phyloP scores from a whole-genome alignment of 1,140 invertebrate species.

The Rhysida immarginata region DNA sequence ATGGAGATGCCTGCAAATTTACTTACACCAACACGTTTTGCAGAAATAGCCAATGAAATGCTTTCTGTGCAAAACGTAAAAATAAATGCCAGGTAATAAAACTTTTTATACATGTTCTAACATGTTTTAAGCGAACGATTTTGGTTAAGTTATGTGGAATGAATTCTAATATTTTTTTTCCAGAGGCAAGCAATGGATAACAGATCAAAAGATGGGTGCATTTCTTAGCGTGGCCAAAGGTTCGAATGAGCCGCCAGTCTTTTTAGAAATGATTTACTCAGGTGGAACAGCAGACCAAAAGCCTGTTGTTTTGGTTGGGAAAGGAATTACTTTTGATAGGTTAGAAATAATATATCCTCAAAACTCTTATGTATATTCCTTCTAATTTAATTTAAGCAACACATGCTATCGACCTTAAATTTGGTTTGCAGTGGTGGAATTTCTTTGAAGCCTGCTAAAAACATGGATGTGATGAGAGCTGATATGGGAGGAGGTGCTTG shows the following conservation, averaged over 20 bases:
- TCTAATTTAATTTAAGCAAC: too few relatives aligned
- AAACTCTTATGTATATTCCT: too few relatives aligned
- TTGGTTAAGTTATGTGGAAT: too few relatives aligned
- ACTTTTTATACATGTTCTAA: too few relatives aligned
- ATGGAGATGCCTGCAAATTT: constrained; percentile 70
- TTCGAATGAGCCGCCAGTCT: constrained; percentile 53
- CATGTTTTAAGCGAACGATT: too few relatives aligned
- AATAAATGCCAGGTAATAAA: constrained; percentile 20
- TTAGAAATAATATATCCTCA: constrained; percentile 5
- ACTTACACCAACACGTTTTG: constrained; percentile 72
- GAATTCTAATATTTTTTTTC: neutral
- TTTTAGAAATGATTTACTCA: constrained; percentile 51
- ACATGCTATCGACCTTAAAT: too few relatives aligned
- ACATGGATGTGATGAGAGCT: constrained; percentile 37
- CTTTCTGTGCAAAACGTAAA: constrained; percentile 18
- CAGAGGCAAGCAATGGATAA: constrained; percentile 51
- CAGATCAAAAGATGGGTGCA: constrained; percentile 50
- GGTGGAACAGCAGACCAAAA: constrained; percentile 25
- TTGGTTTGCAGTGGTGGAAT: constrained; percentile 40
- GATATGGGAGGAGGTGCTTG: constrained; percentile 40
- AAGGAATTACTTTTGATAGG: constrained; percentile 11
- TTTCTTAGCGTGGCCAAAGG: constrained; percentile 63
- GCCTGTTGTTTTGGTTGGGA: constrained; percentile 46
- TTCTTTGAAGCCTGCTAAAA: constrained; percentile 32
- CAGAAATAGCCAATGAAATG: constrained; percentile 31